Base-by-base conservation (phyloP, 2,797 vertebrate species). In the Myripristis murdjan region DNA sequence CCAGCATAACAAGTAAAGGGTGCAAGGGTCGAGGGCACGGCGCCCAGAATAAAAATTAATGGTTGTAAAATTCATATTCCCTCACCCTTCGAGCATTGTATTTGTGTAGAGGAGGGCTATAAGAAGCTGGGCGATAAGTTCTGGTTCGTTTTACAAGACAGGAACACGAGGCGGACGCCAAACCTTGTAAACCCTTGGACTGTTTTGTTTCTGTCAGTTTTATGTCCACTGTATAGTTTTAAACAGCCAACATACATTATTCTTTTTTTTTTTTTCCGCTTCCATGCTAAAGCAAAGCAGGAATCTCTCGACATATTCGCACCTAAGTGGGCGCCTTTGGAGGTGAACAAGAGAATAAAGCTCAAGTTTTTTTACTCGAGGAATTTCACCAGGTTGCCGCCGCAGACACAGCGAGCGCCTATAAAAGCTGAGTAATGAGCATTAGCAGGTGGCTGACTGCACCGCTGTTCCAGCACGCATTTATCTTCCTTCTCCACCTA, bases 361-460 rank as follows among this genome's bases (percentile, higher is more conserved):
- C 62, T 16, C 52, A 65, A 56, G 28, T 5, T 9, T 71, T 24
- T 71, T 69, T 51, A 72, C 60, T 72, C 64, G 2, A 43, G 47
- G 44, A 56, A n/a, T 70, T 82, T 70, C 67, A 87, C 77, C 59
- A 56, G 58, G 22, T 81, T 78, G 87, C 62, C 71, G 77, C 79
- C 77, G 12, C 16, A 33, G 26, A 56, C 39, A 85, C 66, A 70
- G 73, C 59, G 88, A 85, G 90, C 75, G 71, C 54, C 53, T 67
- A 54, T 87, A 87, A 89, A 87, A 84, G 41, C 35, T 37, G 59
- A 85, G 78, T 33, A 59, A 69, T 53, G 68, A 73, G 65, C 71
- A 77, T 85, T 68, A 83, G 70, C 81, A 74, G 75, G 66, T 67
- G 61, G 70, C 67, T 74, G 46, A 77, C 82, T 70, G 28, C 8